Evolutionary conservation across 1,140 invertebrate species (phyloP), one percentile per base, ranked within the genome.

Genomic region (Monochamus saltuarius): DNA sequence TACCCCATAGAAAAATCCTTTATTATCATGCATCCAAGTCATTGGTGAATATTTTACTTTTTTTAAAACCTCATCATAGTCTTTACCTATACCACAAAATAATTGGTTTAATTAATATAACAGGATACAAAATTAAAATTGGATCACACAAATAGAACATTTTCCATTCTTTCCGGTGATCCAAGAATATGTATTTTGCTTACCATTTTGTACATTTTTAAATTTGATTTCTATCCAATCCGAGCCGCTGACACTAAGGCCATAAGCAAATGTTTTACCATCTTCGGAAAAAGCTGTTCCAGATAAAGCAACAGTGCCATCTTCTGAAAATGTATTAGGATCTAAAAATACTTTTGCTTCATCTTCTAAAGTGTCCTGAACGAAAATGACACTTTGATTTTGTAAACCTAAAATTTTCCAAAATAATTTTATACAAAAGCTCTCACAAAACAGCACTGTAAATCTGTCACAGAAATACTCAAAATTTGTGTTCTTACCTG

Each of bases 201-300:
- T 75, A 88, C 88, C 88, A 57, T 89, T 91, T 55, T 84, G 81
- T 8, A 89, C 85, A 81, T 90, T 84, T 67, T 87, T 88, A 64
- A 94, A 89, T 73, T 90, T 87, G 70, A 99, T 94, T 22, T 88
- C 93, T 59, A 89, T 86, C 96, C 97, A 99, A 76, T 99, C 97
- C 34, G 95, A 97, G 7, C 96, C 97, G 79, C 89, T 95, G 54
- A 85, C 85, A 69, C 92, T 95, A 0, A 99, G 80, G 4, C 89
- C 92, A 81, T 98, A 99, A 0, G 95, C 94, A 80, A 94, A 90
- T 40, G 87, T 88, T 67, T 84, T 82, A 2, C 95, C 96, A 83
- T 98, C 89, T 73, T 98, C 89, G 1, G 94, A 96, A 79, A 97
- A 99, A 36, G 84, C 79, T 43, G 83, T 88, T 39, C 83, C 84